Evolutionary conservation across 1,140 invertebrate species (phyloP).

Genomic region (Cheumatopsyche charites): DNA sequence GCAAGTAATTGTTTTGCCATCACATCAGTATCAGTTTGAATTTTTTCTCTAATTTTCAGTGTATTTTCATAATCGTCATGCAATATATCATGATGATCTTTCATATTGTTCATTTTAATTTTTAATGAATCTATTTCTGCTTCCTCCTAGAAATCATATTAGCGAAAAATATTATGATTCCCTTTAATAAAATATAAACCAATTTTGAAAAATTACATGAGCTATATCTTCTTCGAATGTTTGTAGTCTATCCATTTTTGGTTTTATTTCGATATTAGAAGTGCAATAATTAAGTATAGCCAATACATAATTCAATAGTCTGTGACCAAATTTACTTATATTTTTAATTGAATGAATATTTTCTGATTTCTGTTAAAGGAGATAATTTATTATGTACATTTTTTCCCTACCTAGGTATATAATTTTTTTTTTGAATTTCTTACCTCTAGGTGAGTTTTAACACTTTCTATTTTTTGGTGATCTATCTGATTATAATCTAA

Average conservation of each 20-base stretch:
- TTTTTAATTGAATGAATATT: constrained; percentile 77
- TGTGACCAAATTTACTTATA: constrained; percentile 81
- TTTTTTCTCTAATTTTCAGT: constrained; percentile 72
- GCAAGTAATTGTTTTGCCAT: constrained; percentile 80
- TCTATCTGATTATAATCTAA: constrained; percentile 86
- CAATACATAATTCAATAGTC: constrained; percentile 82
- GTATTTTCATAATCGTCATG: constrained; percentile 79
- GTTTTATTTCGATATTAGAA: constrained; percentile 84
- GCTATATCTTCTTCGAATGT: constrained; percentile 70
- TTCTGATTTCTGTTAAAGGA: constrained; percentile 56
- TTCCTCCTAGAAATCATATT: constrained; percentile 56
- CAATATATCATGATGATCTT: constrained; percentile 70
- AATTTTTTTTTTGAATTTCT: constrained; percentile 11
- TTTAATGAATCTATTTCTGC: constrained; percentile 78
- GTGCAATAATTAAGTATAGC: constrained; percentile 86
- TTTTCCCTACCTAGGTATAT: no score
- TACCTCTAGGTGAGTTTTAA: constrained; percentile 72
- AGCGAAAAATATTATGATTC: no score
- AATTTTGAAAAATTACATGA: constrained; percentile 34
- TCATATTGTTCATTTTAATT: constrained; percentile 74
- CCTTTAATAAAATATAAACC: no score
- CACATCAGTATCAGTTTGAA: constrained; percentile 84
- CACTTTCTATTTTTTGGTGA: constrained; percentile 68
- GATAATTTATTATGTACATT: background rate
- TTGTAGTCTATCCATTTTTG: constrained; percentile 84